These are phyloP conservation scores for Brachionus sp. DNA, from an alignment of 1,140 invertebrate genomes.

Conservation along the genomic window DNA sequence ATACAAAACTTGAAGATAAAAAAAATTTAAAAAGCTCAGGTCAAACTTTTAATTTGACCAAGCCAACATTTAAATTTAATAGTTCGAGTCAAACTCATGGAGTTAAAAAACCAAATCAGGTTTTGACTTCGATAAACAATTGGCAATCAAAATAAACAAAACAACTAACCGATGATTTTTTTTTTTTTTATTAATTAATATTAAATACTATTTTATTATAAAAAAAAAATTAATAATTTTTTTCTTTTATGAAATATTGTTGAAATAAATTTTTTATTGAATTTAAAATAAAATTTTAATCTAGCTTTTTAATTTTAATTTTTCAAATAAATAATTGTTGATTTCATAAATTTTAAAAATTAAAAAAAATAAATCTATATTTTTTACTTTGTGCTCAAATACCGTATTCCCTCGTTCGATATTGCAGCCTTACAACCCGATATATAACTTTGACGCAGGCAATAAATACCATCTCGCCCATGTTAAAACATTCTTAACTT, in stretches of 20 bases:
- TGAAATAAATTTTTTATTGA: no score
- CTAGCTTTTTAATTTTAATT: no score
- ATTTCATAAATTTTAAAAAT: no score
- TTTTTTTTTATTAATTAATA: background rate
- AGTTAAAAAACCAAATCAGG: background rate
- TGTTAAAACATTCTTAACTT: no score
- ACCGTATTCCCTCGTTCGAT: no score
- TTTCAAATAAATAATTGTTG: no score
- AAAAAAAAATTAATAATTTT: constrained; percentile 2
- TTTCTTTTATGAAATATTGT: background rate
- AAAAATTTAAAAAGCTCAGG: background rate
- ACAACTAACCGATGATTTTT: background rate
- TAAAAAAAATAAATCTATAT: no score
- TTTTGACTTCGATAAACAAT: constrained; percentile 21
- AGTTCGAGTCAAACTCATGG: background rate
- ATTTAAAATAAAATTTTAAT: no score
- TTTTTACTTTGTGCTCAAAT: no score
- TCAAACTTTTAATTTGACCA: background rate
- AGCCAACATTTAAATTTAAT: background rate
- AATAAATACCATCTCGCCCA: no score
- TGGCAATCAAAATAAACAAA: background rate
- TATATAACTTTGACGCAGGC: no score
- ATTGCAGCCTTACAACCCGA: no score
- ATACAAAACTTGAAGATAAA: background rate
- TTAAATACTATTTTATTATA: background rate